phyloP scores from a whole-genome alignment of 1,140 invertebrate genomes.

The Apis cerana region DNA sequence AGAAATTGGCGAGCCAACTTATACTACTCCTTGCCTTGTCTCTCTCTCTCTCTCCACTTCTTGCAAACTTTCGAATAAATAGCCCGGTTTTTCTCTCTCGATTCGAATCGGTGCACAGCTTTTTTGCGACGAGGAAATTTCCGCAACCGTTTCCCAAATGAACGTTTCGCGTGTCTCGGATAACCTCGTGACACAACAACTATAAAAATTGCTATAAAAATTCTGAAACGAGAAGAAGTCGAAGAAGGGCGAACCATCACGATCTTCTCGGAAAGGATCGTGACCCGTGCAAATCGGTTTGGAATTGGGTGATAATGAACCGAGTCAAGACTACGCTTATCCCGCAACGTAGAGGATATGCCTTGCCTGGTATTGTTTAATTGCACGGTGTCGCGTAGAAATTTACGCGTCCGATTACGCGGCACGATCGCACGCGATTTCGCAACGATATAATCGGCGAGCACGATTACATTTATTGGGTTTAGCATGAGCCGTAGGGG shows the following conservation, averaged over 20 bases:
- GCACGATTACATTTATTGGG: conserved; percentile 52
- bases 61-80: not conserved
- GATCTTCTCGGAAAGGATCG: too few species aligned
- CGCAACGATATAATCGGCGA: conserved; percentile 42
- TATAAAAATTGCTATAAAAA: too few species aligned
- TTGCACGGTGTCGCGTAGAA: conserved; percentile 15
- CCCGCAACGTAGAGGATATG: too few species aligned
- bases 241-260: too few species aligned
- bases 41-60: not conserved
- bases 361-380: not conserved
- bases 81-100: not conserved
- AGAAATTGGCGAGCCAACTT: not conserved
- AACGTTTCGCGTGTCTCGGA: not conserved
- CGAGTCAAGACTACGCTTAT: not conserved
- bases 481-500: conserved; percentile 47
- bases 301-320: not conserved
- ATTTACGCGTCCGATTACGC: conserved; percentile 43
- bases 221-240: too few species aligned
- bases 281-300: too few species aligned
- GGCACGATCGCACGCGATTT: conserved; percentile 33
- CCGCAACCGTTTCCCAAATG: too few species aligned
- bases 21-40: not conserved
- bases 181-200: not conserved
- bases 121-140: too few species aligned
- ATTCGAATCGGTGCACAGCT: not conserved